phyloP scores from a whole-genome alignment of 1,140 invertebrate genomes.

The Bathynomus jamesi region DNA sequence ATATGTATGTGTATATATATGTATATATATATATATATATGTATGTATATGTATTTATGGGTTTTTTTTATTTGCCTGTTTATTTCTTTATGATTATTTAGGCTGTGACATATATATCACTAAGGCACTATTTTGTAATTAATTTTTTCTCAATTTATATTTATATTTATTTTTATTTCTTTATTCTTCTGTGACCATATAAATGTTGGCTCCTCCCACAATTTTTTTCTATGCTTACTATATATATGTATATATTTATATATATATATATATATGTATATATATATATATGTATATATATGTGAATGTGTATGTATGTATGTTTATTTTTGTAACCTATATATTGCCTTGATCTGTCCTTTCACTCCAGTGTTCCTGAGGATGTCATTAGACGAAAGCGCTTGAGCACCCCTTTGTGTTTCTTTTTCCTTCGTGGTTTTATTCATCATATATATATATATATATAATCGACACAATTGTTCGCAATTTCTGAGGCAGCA shows the following conservation, averaged over 20 bases:
- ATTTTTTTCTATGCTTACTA: no score
- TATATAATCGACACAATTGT: neutral
- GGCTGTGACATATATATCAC: no score
- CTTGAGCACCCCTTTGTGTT: neutral
- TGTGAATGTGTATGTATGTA: neutral
- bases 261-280: neutral
- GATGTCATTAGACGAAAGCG: neutral
- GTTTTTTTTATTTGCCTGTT: no score
- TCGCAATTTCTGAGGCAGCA: neutral
- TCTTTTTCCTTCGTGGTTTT: neutral
- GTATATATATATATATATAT: neutral
- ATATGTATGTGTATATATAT: neutral
- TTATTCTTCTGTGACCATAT: no score
- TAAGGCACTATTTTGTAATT: no score
- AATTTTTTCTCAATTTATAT: no score
- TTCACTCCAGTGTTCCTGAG: neutral
- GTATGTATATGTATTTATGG: neutral
- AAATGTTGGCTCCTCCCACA: no score
- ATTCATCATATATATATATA: neutral
- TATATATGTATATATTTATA: neutral
- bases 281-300: neutral
- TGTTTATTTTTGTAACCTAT: neutral
- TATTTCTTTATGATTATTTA: no score
- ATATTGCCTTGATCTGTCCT: neutral
- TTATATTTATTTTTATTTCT: no score